phyloP scores from a whole-genome alignment of 2,113 vertebrate genomes.

The Thymallus thymallus region DNA sequence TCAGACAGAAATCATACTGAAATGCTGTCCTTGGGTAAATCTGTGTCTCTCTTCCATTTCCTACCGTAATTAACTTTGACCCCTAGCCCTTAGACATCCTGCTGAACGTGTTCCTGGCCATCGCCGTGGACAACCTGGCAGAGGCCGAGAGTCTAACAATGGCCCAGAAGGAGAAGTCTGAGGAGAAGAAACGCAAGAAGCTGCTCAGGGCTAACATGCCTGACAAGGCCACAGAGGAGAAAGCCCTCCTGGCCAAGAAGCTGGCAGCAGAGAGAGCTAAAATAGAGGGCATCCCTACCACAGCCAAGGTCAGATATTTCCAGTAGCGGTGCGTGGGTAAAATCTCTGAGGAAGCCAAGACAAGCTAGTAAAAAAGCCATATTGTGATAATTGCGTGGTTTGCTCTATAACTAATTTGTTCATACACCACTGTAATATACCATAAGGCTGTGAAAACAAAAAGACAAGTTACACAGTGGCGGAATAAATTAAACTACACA shows the following conservation, averaged over 20 bases:
- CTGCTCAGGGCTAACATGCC: constrained; percentile 79
- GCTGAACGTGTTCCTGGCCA: constrained; percentile 91
- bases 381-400: too few species aligned
- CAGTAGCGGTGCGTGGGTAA: too few species aligned
- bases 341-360: too few species aligned
- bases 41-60: constrained; percentile 9
- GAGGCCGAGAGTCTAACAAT: constrained; percentile 90
- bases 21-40: background rate
- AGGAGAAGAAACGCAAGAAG: constrained; percentile 84
- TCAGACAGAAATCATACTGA: background rate
- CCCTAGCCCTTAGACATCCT: constrained; percentile 77
- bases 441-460: too few species aligned
- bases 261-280: constrained; percentile 85
- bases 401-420: too few species aligned
- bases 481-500: too few species aligned
- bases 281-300: constrained; percentile 87
- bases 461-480: too few species aligned
- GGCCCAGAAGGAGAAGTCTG: constrained; percentile 90
- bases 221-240: constrained; percentile 86
- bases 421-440: too few species aligned
- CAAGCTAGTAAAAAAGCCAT: too few species aligned
- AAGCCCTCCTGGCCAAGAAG: constrained; percentile 80
- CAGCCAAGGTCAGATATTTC: constrained; percentile 79
- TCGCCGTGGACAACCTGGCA: constrained; percentile 89
- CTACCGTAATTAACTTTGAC: constrained; percentile 63